Base-by-base conservation (phyloP, 2,797 vertebrate genomes). In the Artibeus jamaicensis region DNA sequence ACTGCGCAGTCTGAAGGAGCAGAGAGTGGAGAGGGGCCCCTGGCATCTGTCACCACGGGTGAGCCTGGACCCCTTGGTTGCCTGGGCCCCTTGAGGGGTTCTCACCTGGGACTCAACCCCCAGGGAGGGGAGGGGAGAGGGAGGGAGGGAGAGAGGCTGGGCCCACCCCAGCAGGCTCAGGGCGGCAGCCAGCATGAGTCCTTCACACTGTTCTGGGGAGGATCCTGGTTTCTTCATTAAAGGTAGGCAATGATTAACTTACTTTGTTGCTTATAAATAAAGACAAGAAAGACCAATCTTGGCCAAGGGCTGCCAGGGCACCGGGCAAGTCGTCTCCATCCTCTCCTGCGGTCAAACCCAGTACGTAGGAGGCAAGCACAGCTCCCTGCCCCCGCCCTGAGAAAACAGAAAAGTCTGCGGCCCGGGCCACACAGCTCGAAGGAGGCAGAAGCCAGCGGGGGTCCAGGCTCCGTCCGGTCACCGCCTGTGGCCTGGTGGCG, bases 401-500 rank as follows among this genome's bases (percentile, higher is more conserved):
- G 42, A 68, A 44, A 68, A n/a, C 48, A 8, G 22, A 19, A 34
- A 19, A 50, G 34, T 24, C 16, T 32, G 22, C 39, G 6, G 1
- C 46, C 39, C 16, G 1, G 37, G 42, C 16, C 68, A 37, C 34
- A 6, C 2, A 1, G 24, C 81, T 21, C 12, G 9, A 0, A 0
- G 39, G 53, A 57, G n/a, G 24, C 37, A 29, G 6, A 16, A 9
- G 18, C 24, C 22, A 26, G 57, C 4, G 0, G 11, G 48, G 37
- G 19, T 48, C 6, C 18, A 2, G 34, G 18, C 24, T 18, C 46
- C 8, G 22, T 8, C n/a, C 22, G 86, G 22, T 86, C 10, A 3
- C 44, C 10, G 5, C 26, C 16, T 9, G 9, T 1, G 14, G 22
- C 0, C 0, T 0, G 3, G 6, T 6, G 32, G 50, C 24, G 1